These are phyloP conservation scores for Drosophila meridiana DNA, from an alignment of 2,888 invertebrate genomes.

Conservation along the genomic window DNA sequence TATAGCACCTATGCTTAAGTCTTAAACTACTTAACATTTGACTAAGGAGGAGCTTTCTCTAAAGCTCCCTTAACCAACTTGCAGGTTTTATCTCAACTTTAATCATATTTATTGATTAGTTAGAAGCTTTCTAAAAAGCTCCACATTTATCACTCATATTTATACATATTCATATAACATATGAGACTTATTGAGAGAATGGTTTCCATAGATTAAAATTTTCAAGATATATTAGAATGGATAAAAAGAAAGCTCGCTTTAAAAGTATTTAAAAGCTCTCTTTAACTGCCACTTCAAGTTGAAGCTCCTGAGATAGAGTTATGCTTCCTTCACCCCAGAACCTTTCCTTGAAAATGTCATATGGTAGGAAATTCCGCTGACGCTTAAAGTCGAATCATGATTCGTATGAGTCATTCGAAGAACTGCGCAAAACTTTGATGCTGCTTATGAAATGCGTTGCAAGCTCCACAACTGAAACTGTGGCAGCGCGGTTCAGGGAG, in stretches of 20 bases:
- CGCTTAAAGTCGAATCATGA: not conserved
- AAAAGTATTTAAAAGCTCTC: not conserved
- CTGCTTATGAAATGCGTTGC: constrained; percentile 53
- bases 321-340: not conserved
- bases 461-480: constrained; percentile 9
- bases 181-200: too few species aligned
- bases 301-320: not conserved
- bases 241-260: not conserved
- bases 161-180: not conserved
- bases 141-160: not conserved
- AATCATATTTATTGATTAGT: not conserved
- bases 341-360: not conserved
- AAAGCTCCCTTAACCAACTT: too few species aligned
- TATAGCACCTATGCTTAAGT: too few species aligned
- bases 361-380: constrained; percentile 5
- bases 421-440: constrained; percentile 63
- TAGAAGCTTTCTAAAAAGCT: not conserved
- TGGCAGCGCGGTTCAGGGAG: not conserved
- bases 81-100: too few species aligned
- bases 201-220: too few species aligned
- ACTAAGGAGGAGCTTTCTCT: too few species aligned
- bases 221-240: too few species aligned
- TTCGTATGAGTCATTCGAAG: constrained; percentile 44
- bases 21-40: too few species aligned
- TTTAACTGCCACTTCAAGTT: too few species aligned